phyloP scores from a whole-genome alignment of 2,888 invertebrate species.

The Oscheius onirici region DNA sequence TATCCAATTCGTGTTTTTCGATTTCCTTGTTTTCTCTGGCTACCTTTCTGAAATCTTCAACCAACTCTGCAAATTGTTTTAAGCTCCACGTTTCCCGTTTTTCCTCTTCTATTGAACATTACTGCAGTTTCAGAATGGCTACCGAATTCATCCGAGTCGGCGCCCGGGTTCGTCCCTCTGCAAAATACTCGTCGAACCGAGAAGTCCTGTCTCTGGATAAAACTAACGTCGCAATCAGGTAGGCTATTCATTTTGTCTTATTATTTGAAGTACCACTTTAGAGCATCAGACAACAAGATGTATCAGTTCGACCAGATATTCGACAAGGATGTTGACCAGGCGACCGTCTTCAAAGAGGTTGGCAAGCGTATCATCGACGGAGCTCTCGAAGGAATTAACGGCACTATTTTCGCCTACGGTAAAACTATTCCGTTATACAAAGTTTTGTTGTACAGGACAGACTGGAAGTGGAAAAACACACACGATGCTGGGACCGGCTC shows the following conservation, averaged over 20 bases:
- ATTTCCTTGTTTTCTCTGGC: too few relatives aligned
- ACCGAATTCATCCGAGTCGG: constrained; percentile 8
- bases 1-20: too few relatives aligned
- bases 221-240: not conserved
- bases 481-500: constrained; percentile 73
- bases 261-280: not conserved
- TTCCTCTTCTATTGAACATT: too few relatives aligned
- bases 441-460: constrained; percentile 14
- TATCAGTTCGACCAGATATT: not conserved
- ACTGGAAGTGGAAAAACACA: constrained; percentile 72
- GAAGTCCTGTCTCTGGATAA: not conserved
- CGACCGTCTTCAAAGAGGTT: constrained; percentile 69
- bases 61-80: too few relatives aligned
- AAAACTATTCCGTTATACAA: constrained; percentile 53
- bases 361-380: constrained; percentile 73
- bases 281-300: not conserved
- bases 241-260: not conserved
- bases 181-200: not conserved
- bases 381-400: constrained; percentile 73
- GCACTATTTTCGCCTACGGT: constrained; percentile 74
- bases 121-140: too few relatives aligned
- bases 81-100: too few relatives aligned
- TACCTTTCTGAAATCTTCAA: too few relatives aligned
- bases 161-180: not conserved
- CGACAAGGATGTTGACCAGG: not conserved